Base-by-base conservation (phyloP, 2,113 vertebrate species). In the Tragelaphus scriptus region DNA sequence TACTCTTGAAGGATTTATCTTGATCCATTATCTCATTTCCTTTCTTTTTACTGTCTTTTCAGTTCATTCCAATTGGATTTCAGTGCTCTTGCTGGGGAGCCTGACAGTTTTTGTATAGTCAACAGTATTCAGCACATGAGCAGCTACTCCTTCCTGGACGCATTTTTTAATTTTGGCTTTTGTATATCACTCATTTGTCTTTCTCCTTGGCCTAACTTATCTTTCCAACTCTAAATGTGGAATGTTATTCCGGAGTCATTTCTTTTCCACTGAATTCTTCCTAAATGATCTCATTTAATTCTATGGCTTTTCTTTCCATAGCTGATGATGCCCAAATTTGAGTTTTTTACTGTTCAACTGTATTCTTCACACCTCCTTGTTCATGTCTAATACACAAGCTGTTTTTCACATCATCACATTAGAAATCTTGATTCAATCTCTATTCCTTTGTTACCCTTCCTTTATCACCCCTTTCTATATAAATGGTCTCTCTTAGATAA, bases 261-360 rank as follows among this genome's bases (percentile, higher is more conserved):
- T 82, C 68, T 93, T 81, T 23, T 96, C 14, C 65, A 4, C 82
- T 85, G 11, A 93, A 6, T 71, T 94, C 7, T 96, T 15, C 51
- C 53, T 93, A 49, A 93, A 59, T 81, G 58, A 49, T 90, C 12
- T 96, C 21, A 79, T 71, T 90, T 85, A 80, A 90, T 92, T 96
- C 65, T 7, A 1, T 49, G 53, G 14, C 28, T 97, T 98, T 90
- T 53, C 75, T 94, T 71, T 71, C 68, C 40, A 15, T 85, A 56
- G 28, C 21, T n/a, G 19, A 93, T 91, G 59, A 65, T n/a, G 58
- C 6, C 59, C 36, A 68, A 75, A 81, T 75, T 32, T 97, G 81
- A 56, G 13, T 30, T 80, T 25, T 95, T 95, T 6, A 19, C 32
- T 93, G 6, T 91, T 55, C 13, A 96, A 2, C 25, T 88, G 5